phyloP scores from a whole-genome alignment of 2,888 invertebrate genomes.

The Anoplius nigerrimus region DNA sequence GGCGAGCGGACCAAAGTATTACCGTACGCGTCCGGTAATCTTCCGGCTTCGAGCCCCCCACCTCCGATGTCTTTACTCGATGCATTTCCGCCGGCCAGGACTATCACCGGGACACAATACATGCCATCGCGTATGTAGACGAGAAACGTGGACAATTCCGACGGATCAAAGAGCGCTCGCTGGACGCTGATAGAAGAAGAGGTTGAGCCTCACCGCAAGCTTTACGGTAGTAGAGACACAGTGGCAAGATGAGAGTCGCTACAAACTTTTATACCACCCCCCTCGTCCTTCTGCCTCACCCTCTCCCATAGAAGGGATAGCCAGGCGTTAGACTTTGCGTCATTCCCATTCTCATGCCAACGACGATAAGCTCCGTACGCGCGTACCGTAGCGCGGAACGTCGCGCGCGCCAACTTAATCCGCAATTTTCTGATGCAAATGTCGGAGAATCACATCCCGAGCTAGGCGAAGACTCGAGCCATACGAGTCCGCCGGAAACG shows the following conservation, averaged over 20 bases:
- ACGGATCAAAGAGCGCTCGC: not conserved
- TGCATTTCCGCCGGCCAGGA: not conserved
- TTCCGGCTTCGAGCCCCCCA: no score
- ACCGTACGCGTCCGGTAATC: no score
- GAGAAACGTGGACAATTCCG: slow-evolving; percentile 12
- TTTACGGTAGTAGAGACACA: not conserved
- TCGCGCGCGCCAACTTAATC: slow-evolving; percentile 36
- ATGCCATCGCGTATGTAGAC: not conserved
- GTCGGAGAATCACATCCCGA: slow-evolving; percentile 15
- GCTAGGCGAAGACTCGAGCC: not conserved
- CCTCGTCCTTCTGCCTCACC: no score
- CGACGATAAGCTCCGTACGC: not conserved
- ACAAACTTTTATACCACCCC: not conserved
- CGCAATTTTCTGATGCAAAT: slow-evolving; percentile 52
- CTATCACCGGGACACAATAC: not conserved
- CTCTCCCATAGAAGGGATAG: slow-evolving; percentile 2
- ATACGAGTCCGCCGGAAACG: not conserved
- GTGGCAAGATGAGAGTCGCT: not conserved
- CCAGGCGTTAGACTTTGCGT: slow-evolving; percentile 3
- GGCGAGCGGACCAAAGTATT: no score
- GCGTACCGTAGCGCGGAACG: not conserved
- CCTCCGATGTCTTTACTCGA: not conserved
- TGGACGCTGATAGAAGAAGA: slow-evolving; percentile 2
- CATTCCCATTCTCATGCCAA: not conserved
- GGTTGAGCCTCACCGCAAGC: not conserved